A percentile compares a stretch with the other conserved stretches of the same genome.
Conservation (phyloP, 2,797 vertebrate genomes). For the Eulemur coronatus region DNA sequence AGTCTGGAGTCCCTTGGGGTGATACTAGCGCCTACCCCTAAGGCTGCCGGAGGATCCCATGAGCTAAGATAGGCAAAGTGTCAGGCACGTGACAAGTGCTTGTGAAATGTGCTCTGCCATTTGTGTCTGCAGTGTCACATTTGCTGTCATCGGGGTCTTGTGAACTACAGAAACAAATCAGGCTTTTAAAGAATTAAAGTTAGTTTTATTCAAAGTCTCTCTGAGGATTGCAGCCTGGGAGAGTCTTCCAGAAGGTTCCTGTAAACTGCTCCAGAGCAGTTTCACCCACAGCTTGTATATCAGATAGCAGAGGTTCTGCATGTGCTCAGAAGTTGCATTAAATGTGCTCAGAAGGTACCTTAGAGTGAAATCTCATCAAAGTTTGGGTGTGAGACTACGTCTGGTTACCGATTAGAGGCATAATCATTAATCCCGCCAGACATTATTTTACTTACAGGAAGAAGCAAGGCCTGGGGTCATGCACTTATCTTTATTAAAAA, state of each 20-base stretch:
- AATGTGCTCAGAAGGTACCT: not conserved
- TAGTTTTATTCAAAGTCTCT: not conserved
- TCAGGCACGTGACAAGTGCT: not conserved
- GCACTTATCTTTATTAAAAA: not conserved
- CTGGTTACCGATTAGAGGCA: not conserved
- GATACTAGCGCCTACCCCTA: accelerated
- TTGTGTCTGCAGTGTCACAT: accelerated
- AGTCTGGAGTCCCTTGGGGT: not conserved
- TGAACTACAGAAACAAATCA: not conserved
- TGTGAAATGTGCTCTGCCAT: accelerated
- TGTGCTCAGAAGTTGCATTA: no score
- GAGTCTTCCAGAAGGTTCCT: not conserved
- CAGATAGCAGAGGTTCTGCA: not conserved
- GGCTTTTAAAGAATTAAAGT: not conserved
- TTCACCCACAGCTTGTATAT: not conserved
- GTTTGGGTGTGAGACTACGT: not conserved
- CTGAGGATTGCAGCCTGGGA: not conserved
- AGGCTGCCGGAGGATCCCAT: accelerated
- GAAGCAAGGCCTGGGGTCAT: not conserved
- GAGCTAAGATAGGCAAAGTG: not conserved
- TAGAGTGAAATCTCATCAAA: not conserved
- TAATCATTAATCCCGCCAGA: not conserved
- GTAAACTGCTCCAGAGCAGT: not conserved
- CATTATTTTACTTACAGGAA: not conserved
- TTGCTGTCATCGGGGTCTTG: accelerated